Evolutionary conservation across 2,113 vertebrate genomes (phyloP), one percentile per base, ranked within the genome.

Genomic region (Theristicus caerulescens): DNA sequence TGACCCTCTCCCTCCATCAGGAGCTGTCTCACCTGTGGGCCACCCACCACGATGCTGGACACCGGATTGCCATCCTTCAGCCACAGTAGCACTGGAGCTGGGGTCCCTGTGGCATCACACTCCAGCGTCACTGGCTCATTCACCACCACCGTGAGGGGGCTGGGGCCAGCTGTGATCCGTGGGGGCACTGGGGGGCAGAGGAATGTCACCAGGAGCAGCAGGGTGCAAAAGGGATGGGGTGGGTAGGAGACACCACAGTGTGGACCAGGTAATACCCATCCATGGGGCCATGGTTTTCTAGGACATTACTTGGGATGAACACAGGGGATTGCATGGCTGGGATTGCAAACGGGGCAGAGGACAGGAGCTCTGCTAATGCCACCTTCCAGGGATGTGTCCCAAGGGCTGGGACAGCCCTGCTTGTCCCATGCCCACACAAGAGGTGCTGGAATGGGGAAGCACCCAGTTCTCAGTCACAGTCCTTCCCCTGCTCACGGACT

Each of bases 1-100:
- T 2, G 13, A 65, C 7, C 29, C 9, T 20, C 29, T 5, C 3
- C 2, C 10, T n/a, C 52, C 58, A 22, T 10, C 22, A 69, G 52
- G 16, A 19, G 17, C 18, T 17, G 2, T 71, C 97, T 95, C 80
- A 98, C 98, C 98, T 98, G 98, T 65, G 98, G 44, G 95, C 99
- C 96, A 49, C 91, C 94, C n/a, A 89, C 47, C 94, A 62, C 72
- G 36, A 47, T 82, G 34, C 66, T 26, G 81, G 98, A 98, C 96
- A 99, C 98, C 1, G 98, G 98, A 25, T 98, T 98, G 94, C 98
- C 98, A 29, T 99, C 98, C 94, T 99, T 99, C 58, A 99, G 95
- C 99, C 99, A 99, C 80, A 99, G 97, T 92, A 99, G 97, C 4
- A 86, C 97, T 12, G 99, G 99, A 34, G 89, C 76, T 42, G 99